A percentile compares a stretch with the other conserved stretches of the same genome.
Conservation (phyloP, 2,113 vertebrate species). For the Alethe castanea region DNA sequence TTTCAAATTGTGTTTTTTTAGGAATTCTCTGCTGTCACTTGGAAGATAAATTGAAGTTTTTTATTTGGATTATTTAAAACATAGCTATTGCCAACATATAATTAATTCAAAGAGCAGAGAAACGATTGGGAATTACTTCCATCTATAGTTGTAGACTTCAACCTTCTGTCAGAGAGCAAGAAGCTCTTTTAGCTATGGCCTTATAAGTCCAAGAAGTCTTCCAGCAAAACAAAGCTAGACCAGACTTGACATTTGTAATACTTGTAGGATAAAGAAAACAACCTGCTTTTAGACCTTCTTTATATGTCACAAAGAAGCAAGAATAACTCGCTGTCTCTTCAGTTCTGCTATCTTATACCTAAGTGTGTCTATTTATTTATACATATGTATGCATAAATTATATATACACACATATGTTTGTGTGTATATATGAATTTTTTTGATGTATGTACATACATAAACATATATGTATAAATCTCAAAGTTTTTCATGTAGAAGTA, state of each 20-base stretch:
- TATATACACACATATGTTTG: fast-evolving
- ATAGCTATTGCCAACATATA: not conserved
- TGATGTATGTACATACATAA: not conserved
- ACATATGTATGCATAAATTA: not conserved
- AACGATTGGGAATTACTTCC: not conserved
- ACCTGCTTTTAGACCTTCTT: not conserved
- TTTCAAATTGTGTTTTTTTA: not conserved
- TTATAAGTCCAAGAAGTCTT: constrained; percentile 7
- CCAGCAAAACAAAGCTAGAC: not conserved
- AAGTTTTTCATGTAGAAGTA: not conserved
- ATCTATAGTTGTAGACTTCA: not conserved
- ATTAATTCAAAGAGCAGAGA: not conserved
- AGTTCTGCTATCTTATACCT: not conserved
- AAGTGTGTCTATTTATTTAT: not conserved
- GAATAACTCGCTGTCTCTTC: not conserved
- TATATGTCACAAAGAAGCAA: not conserved
- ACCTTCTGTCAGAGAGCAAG: not conserved
- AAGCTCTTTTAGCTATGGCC: not conserved
- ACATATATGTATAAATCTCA: not conserved
- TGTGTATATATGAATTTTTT: not conserved
- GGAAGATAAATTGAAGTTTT: not conserved
- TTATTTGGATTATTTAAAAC: not conserved
- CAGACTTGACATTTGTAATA: not conserved
- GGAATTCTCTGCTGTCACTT: not conserved
- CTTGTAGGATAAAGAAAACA: not conserved